phyloP scores from a whole-genome alignment of 1,140 invertebrate species.

The Diorhabda elongata region DNA sequence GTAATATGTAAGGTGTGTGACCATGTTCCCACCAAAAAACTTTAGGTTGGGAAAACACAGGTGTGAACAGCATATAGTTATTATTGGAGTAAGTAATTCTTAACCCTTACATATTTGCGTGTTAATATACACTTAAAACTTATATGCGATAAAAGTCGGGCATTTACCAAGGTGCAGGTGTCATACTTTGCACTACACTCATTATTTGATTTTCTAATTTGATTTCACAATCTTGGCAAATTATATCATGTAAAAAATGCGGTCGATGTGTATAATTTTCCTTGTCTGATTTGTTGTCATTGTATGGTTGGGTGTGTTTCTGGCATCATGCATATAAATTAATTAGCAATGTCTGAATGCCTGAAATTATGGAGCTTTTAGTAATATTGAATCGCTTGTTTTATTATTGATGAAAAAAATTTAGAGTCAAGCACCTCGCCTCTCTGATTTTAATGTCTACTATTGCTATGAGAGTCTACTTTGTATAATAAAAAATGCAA shows the following conservation, averaged over 20 bases:
- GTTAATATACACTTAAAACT: neutral
- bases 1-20: neutral
- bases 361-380: neutral
- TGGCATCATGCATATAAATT: neutral
- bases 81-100: neutral
- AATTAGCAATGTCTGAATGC: neutral
- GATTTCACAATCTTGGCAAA: constrained; percentile 1
- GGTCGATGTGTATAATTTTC: neutral
- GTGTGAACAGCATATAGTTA: neutral
- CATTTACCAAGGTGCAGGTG: neutral
- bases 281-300: constrained; percentile 2
- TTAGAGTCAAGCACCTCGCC: neutral
- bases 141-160: neutral
- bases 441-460: neutral
- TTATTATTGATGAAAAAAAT: constrained; percentile 3
- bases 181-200: neutral
- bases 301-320: neutral
- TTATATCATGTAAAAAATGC: neutral
- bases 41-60: neutral
- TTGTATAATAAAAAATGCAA: neutral
- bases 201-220: constrained; percentile 3
- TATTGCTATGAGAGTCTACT: neutral
- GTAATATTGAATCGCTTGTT: constrained; percentile 2
- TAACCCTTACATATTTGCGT: neutral
- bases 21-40: neutral